These are phyloP conservation scores for Typhlomys cinereus DNA, from an alignment of 2,113 vertebrate genomes.

Conservation along the genomic window DNA sequence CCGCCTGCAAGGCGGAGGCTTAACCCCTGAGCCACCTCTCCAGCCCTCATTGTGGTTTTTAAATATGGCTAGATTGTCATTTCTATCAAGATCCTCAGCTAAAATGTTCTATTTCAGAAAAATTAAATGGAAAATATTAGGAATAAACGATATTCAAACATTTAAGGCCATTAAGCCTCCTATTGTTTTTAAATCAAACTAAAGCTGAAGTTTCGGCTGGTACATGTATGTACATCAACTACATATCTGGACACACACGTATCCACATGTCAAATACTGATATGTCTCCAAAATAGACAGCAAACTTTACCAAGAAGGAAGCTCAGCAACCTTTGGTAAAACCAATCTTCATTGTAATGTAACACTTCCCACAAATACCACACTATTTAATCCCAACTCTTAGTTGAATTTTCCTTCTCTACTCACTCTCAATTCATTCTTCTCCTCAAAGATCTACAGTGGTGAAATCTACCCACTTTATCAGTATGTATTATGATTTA, in stretches of 20 bases:
- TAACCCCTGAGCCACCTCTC: too few relatives aligned
- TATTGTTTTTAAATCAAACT: constrained; percentile 10
- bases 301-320: constrained; percentile 13
- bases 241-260: neutral
- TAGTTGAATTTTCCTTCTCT: neutral
- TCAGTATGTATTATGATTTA: constrained; percentile 3
- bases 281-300: neutral
- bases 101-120: constrained; percentile 58
- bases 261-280: neutral
- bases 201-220: constrained; percentile 18
- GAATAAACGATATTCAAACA: constrained; percentile 51
- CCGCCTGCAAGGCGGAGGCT: too few relatives aligned
- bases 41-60: constrained; percentile 37
- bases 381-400: neutral
- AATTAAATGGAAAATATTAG: constrained; percentile 35
- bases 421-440: neutral
- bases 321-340: constrained; percentile 7
- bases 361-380: constrained; percentile 7
- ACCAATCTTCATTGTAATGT: neutral
- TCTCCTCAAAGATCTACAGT: neutral
- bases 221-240: neutral
- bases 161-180: constrained; percentile 8
- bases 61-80: constrained; percentile 51
- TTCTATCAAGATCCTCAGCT: constrained; percentile 52
- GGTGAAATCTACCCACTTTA: neutral